phyloP scores from a whole-genome alignment of 2,113 vertebrate genomes.

The Potamarius usumacintae region DNA sequence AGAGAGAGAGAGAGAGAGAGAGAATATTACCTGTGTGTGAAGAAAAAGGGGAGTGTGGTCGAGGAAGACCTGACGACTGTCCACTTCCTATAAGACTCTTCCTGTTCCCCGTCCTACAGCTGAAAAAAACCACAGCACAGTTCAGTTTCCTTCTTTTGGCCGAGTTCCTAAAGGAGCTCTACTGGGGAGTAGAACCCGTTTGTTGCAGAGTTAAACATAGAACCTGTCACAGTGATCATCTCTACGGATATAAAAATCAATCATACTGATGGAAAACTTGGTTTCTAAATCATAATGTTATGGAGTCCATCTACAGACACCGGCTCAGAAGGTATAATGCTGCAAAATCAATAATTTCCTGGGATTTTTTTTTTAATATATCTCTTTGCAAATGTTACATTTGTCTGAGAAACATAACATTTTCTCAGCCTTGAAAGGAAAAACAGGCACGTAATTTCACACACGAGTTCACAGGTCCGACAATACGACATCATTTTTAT shows the following conservation, averaged over 20 bases:
- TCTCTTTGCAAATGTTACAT: too few relatives aligned
- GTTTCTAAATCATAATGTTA: background rate
- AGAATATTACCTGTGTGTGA: constrained; percentile 84
- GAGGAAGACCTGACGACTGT: constrained; percentile 86
- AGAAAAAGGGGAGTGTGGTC: constrained; percentile 93
- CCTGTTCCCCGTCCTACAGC: constrained; percentile 95
- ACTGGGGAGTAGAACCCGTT: background rate
- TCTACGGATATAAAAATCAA: background rate
- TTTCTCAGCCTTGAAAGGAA: background rate
- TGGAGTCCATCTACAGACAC: background rate
- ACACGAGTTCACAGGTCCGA: background rate
- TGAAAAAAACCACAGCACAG: constrained; percentile 60
- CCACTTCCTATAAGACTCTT: constrained; percentile 94
- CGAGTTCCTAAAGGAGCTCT: too few relatives aligned
- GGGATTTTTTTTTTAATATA: background rate
- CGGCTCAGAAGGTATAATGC: background rate
- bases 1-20: background rate
- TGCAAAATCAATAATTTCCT: background rate
- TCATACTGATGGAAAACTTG: background rate
- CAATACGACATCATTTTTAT: background rate
- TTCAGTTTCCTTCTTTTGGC: background rate
- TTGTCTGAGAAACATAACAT: too few relatives aligned
- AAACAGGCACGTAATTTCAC: background rate
- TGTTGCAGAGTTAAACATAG: background rate
- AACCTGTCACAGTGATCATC: background rate